Evolutionary conservation across 2,797 vertebrate genomes (phyloP), one percentile per base, ranked within the genome.

Genomic region (Phyllotis vaccarum): DNA sequence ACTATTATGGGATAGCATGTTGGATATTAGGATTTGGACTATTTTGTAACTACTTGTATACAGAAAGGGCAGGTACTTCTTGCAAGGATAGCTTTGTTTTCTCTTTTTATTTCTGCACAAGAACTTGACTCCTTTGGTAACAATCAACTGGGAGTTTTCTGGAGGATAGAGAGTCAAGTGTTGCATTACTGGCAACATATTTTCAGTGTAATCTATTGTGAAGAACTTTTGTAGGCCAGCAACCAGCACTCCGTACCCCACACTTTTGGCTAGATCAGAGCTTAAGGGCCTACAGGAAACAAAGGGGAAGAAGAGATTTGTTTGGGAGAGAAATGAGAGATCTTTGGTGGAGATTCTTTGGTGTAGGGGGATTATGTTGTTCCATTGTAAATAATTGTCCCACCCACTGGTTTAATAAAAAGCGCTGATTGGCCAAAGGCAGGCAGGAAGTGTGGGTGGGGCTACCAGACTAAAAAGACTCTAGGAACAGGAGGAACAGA

Each of bases 81-180:
- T 93, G 24, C 58, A 86, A 93, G 58, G 6, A 91, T 29, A 27
- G 24, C 54, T 93, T 96, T 52, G 29, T n/a, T 81, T 85, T 78
- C 37, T 64, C 22, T 72, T 95, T 68, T 89, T 68, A 80, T 82
- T 90, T 95, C 83, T 8, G 4, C 9, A 80, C 37, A 70, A 89
- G 78, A 66, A 6, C 21, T 92, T 92, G 16, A 66, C n/a, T 80
- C 40, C 83, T 89, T 82, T 40, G 52, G 16, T 85, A 87, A 60
- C 83, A 68, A 29, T 31, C 37, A 13, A 86, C 54, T 21, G 21
- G 60, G 92, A 72, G 43, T 88, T 80, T 89, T 93, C 75, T 88
- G 72, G 40, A 88, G 72, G 16, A 52, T 31, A 75, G 34, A 43
- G 82, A 60, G 82, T 94, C 60, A 85, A 88, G 90, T 27, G 34